These are phyloP conservation scores for Parapsyche elsis DNA, from an alignment of 1,140 invertebrate genomes.

Conservation along the genomic window DNA sequence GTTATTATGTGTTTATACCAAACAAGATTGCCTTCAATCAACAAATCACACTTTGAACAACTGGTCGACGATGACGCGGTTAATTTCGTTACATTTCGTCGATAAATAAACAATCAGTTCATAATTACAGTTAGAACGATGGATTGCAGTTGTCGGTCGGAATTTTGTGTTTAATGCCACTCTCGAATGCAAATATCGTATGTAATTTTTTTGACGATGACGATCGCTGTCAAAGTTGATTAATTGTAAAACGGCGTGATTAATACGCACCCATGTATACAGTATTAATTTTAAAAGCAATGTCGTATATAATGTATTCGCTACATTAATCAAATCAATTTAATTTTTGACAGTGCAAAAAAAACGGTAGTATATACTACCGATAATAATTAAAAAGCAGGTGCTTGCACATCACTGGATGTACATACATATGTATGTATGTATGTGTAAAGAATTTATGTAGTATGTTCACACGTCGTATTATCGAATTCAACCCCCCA, in stretches of 20 bases:
- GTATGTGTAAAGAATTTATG: neutral
- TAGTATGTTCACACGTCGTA: neutral
- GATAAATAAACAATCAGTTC: conserved; percentile 13
- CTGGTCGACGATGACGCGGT: neutral
- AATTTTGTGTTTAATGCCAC: neutral
- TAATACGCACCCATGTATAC: conserved; percentile 19
- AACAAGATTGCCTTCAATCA: conserved; percentile 27
- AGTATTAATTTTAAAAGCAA: conserved; percentile 27
- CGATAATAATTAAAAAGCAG: conserved; percentile 19
- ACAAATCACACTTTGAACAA: conserved; percentile 14
- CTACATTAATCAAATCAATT: conserved; percentile 30
- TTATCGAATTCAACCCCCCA: too few species aligned
- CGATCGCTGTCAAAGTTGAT: conserved; percentile 15
- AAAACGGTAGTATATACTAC: neutral
- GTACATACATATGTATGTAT: neutral
- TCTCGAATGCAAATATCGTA: neutral
- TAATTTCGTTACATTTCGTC: conserved; percentile 15
- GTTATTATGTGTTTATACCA: conserved; percentile 23
- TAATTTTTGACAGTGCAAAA: conserved; percentile 29
- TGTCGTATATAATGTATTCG: conserved; percentile 5
- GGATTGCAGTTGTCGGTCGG: neutral
- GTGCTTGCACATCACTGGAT: neutral
- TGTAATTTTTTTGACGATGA: neutral
- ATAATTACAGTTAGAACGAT: conserved; percentile 6
- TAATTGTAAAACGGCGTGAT: conserved; percentile 22